Percentiles rank a stretch among this genome's conserved stretches.
These are phyloP conservation scores for Iphiclides podalirius DNA, from an alignment of 2,888 invertebrate genomes.

Conservation along the genomic window DNA sequence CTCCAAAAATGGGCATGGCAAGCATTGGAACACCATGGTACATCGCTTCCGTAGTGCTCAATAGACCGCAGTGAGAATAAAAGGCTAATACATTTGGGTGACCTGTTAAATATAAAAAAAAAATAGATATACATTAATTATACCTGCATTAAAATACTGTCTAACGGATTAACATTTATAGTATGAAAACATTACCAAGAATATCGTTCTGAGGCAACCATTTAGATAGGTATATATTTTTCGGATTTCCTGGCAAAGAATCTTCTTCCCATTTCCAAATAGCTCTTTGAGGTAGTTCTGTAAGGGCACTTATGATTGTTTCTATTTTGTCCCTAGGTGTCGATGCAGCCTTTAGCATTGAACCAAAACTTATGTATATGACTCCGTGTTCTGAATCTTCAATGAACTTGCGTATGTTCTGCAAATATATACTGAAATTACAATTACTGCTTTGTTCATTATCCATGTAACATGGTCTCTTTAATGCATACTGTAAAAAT, in stretches of 20 bases:
- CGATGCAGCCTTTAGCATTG: conserved; percentile 83
- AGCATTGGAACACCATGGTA: conserved; percentile 81
- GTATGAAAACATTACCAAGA: conserved; percentile 68
- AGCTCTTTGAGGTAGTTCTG: conserved; percentile 82
- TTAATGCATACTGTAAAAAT: too few relatives aligned
- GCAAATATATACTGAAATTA: conserved; percentile 16
- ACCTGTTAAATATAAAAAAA: too few relatives aligned
- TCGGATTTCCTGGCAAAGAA: conserved; percentile 71
- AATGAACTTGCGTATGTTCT: conserved; percentile 82
- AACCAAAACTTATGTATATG: conserved; percentile 88
- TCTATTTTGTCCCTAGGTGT: conserved; percentile 79
- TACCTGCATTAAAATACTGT: too few relatives aligned
- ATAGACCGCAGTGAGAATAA: conserved; percentile 80
- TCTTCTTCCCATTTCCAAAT: conserved; percentile 86
- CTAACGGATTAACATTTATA: background rate
- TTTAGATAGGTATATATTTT: conserved; percentile 81
- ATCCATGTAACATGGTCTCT: too few relatives aligned
- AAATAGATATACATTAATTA: too few relatives aligned
- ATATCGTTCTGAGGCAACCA: conserved; percentile 88
- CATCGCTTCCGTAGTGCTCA: conserved; percentile 80
- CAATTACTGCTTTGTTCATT: too few relatives aligned
- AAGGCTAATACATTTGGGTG: conserved; percentile 81
- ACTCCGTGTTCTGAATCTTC: conserved; percentile 84
- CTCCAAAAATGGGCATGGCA: conserved; percentile 80
- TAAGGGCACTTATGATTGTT: conserved; percentile 81